A percentile compares a stretch with the other conserved stretches of the same genome.
These are phyloP conservation scores for Brenthis daphne DNA, from an alignment of 2,888 invertebrate species.

Conservation along the genomic window DNA sequence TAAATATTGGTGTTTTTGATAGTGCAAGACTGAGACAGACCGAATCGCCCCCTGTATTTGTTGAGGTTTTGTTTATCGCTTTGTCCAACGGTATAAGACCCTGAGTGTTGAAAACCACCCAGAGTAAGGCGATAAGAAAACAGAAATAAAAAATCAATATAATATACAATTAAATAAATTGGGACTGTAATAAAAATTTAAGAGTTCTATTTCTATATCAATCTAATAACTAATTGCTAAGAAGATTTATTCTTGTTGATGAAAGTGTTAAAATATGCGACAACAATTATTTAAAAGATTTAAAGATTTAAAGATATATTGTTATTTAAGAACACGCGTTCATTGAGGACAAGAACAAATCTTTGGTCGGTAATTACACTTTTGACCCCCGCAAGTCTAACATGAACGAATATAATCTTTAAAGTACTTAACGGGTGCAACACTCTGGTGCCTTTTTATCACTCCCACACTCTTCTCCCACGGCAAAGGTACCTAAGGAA, in stretches of 20 bases:
- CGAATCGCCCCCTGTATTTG: conserved; percentile 77
- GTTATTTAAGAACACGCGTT: background rate
- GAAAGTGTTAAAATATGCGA: conserved; percentile 11
- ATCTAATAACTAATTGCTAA: conserved; percentile 59
- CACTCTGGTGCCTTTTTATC: conserved; percentile 83
- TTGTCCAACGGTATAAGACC: conserved; percentile 79
- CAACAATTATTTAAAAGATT: conserved; percentile 1
- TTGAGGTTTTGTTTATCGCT: conserved; percentile 80
- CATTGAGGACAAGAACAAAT: conserved; percentile 63
- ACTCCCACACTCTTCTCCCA: conserved; percentile 81
- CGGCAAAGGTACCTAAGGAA: conserved; percentile 83
- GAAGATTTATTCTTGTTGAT: conserved; percentile 70
- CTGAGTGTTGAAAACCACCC: conserved; percentile 68
- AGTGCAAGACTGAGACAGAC: conserved; percentile 75
- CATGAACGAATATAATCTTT: conserved; percentile 79
- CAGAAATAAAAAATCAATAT: conserved; percentile 65
- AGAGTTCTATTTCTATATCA: conserved; percentile 71
- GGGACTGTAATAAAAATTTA: conserved; percentile 54
- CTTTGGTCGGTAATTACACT: conserved; percentile 69
- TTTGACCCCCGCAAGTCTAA: conserved; percentile 76
- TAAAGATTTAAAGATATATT: background rate
- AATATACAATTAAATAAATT: conserved; percentile 61
- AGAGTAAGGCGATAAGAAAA: conserved; percentile 71
- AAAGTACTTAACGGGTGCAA: conserved; percentile 83
- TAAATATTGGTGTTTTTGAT: conserved; percentile 63